These are phyloP conservation scores for Myotis yumanensis DNA, from an alignment of 2,113 vertebrate species.

Conservation along the genomic window DNA sequence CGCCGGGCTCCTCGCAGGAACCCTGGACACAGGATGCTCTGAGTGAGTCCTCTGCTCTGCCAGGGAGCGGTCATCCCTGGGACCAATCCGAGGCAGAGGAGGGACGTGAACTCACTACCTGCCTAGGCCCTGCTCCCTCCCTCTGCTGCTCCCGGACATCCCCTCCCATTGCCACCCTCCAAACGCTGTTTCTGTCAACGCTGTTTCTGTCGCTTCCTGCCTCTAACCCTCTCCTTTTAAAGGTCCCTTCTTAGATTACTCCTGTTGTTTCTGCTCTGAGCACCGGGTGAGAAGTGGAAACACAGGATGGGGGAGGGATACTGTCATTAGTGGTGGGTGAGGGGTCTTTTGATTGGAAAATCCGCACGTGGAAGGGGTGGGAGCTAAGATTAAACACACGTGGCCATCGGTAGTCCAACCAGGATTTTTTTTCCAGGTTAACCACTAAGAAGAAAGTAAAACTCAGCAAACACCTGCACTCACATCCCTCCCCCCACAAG, in stretches of 20 bases:
- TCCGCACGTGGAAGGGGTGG: background rate
- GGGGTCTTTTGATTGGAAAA: background rate
- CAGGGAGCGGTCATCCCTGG: background rate
- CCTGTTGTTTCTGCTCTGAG: background rate
- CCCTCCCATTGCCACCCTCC: background rate
- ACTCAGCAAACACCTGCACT: background rate
- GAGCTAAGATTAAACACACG: background rate
- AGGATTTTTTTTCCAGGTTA: background rate
- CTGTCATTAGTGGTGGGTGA: background rate
- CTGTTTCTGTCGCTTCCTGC: background rate
- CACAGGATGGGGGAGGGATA: accelerated
- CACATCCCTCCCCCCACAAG: background rate
- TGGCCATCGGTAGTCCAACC: background rate
- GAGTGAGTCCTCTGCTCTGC: background rate
- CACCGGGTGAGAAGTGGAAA: background rate
- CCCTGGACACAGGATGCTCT: background rate
- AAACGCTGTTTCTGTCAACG: background rate
- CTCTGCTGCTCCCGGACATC: too few species aligned
- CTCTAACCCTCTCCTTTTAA: background rate
- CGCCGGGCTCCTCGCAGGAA: background rate
- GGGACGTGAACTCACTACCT: background rate
- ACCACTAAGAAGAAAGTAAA: background rate
- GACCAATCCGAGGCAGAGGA: background rate
- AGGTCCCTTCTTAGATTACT: background rate
- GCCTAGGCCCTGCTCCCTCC: too few species aligned